Base-by-base conservation (phyloP, 2,113 vertebrate genomes). In the Menura novaehollandiae region DNA sequence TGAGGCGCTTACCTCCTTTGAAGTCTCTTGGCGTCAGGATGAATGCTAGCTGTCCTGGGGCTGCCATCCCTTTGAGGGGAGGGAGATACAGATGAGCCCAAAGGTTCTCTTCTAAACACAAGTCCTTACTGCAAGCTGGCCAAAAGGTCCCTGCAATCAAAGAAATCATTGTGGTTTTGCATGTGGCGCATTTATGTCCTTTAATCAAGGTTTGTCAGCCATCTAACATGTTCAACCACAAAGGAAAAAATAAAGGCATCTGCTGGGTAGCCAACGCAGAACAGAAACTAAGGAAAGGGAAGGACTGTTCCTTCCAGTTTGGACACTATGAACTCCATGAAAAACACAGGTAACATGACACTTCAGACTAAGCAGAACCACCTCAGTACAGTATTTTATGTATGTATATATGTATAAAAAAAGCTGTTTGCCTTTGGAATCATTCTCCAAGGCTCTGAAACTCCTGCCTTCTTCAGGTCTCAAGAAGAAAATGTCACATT, bases 71-170 rank as follows among this genome's bases (percentile, higher is more conserved):
- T 97, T 96, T 97, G 94, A 97, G 86, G 95, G 97, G 93, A 97
- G 96, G 92, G 94, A 97, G 95, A 96, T 95, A 97, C 52, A 69
- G 93, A 91, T 64, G 91, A 96, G 94, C 97, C 86, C 96, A 96
- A 96, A 97, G 94, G 91, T 97, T 97, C 97, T 97, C 98, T 97
- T 97, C 95, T 96, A 97, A 98, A 96, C 97, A 94, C 95, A 97
- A 97, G 83, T 96, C 96, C 96, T 97, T 96, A 96, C 87, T 62
- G 69, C 96, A 96, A 96, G 96, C 93, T 96, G 96, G 85, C 95
- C 96, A 96, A 95, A 97, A 96, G 95, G 95, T 97, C 96, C 97
- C 97, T 97, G 97, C 63, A 97, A 97, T 96, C 96, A 96, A 97
- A 97, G 94, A 97, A 95, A 97, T 96, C 93, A 96, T 78, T 93